phyloP scores from a whole-genome alignment of 2,888 invertebrate species.

The Chrysina gloriosa region DNA sequence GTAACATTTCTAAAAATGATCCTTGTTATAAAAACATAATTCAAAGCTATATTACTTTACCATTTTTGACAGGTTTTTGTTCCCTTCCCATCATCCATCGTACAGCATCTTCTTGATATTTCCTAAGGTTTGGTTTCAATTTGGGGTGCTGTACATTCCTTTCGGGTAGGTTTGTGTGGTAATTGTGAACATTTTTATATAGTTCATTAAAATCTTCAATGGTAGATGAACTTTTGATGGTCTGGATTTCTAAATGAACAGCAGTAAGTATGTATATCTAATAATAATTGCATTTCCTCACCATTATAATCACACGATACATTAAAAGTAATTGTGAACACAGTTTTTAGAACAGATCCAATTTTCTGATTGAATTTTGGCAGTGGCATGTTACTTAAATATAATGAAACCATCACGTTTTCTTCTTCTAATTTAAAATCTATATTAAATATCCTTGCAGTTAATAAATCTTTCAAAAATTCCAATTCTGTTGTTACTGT shows the following conservation, averaged over 20 bases:
- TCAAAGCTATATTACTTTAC: constrained; percentile 41
- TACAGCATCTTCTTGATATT: constrained; percentile 75
- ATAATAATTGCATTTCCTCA: constrained; percentile 26
- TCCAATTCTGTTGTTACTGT: constrained; percentile 49
- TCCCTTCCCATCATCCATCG: constrained; percentile 77
- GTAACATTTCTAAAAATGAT: constrained; percentile 55
- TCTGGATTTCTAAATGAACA: constrained; percentile 41
- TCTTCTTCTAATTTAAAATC: constrained; percentile 51
- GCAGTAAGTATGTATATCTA: background rate
- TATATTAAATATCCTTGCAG: constrained; percentile 55
- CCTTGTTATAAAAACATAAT: constrained; percentile 19
- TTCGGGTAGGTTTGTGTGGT: constrained; percentile 10
- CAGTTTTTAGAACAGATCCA: constrained; percentile 50
- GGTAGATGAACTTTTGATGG: constrained; percentile 41
- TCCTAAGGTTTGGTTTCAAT: constrained; percentile 70
- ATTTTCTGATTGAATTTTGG: constrained; percentile 53
- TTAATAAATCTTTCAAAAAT: constrained; percentile 56
- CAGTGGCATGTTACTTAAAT: constrained; percentile 55
- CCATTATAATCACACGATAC: constrained; percentile 43
- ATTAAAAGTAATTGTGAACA: constrained; percentile 54
- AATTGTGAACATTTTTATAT: constrained; percentile 46
- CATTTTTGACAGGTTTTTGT: constrained; percentile 51
- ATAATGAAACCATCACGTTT: constrained; percentile 53
- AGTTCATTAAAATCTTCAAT: constrained; percentile 46
- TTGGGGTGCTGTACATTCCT: constrained; percentile 60